Evolutionary conservation across 1,140 invertebrate species (phyloP), one percentile per base, ranked within the genome.

Genomic region (Dryas iulia): DNA sequence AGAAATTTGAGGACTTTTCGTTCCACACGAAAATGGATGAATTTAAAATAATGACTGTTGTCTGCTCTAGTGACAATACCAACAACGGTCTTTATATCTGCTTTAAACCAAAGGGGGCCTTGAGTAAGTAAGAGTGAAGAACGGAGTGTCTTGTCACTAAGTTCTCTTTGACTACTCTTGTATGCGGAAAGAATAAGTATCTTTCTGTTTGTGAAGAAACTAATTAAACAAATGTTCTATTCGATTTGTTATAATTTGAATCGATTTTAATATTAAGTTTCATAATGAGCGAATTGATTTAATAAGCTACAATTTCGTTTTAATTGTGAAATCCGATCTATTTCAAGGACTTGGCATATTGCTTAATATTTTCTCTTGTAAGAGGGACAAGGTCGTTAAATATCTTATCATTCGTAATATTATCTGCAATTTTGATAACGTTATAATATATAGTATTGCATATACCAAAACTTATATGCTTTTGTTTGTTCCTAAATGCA

Each of bases 351-450:
- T 69, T 65, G 66, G 72, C 69, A 66, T 39, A 35, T 68, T 68
- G 66, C 31, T 53, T 23, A 68, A 61, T 28, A 53, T 59, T 69
- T 58, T 67, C 54, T 64, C 52, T 24, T 12, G 57, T 39, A 72
- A 76, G 54, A 61, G 72, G 69, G 59, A 54, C 73, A 70, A 59
- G 73, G 74, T 68, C 68, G 64, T 33, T 30, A 23, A 74, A 35
- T 62, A 53, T 79, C 47, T 71, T 69, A 73, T 72, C 66, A 33
- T 24, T 61, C 59, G 6, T 35, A 39, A 39, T 21, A 47, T 47
- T 47, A 47, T 21, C 35, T 61, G 25, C 58, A 59, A 31, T 53
- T 14, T 52, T 52, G 39, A 47, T 47, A 47, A 47, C 14, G 39
- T 8, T 21, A 21, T 3, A n/a, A n/a, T n/a, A 47, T 47, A 14